A percentile compares a stretch with the other conserved stretches of the same genome.
Conservation (phyloP, 2,888 invertebrate genomes). For the Rambutsinella grinnellia region DNA sequence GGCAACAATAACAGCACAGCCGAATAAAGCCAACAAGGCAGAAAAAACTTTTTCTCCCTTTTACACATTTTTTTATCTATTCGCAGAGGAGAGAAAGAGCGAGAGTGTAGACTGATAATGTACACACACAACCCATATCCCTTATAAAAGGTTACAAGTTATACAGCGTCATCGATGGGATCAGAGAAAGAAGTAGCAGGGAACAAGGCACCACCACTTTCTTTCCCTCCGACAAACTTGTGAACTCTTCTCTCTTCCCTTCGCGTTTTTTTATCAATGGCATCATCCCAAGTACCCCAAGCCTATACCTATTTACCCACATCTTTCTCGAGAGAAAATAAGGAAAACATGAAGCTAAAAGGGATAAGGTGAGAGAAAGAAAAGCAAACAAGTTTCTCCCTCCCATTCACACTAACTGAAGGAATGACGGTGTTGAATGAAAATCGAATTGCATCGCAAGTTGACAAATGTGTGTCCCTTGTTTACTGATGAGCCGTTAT, state of each 20-base stretch:
- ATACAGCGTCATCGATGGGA: too few species aligned
- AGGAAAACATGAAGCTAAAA: not conserved
- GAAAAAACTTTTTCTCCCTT: not conserved
- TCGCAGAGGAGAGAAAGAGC: not conserved
- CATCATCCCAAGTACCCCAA: conserved; percentile 5
- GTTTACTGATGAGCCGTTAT: too few species aligned
- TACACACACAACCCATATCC: too few species aligned
- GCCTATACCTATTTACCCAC: too few species aligned
- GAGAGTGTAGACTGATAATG: not conserved
- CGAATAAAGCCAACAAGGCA: not conserved
- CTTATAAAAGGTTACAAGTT: too few species aligned
- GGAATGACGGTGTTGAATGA: too few species aligned
- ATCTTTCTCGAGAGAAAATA: too few species aligned
- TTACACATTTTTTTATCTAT: conserved; percentile 5
- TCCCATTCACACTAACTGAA: not conserved
- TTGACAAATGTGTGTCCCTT: too few species aligned
- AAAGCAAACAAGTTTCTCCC: not conserved
- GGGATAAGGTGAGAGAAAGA: not conserved
- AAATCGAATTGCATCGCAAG: too few species aligned
- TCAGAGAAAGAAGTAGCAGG: not conserved
- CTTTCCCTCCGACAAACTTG: not conserved
- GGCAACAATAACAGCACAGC: conserved; percentile 43
- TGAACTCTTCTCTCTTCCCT: conserved; percentile 19
- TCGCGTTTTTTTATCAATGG: conserved; percentile 21
- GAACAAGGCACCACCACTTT: conserved; percentile 3